Conservation (phyloP, 2,888 invertebrate genomes). For the Alsophila aescularia region DNA sequence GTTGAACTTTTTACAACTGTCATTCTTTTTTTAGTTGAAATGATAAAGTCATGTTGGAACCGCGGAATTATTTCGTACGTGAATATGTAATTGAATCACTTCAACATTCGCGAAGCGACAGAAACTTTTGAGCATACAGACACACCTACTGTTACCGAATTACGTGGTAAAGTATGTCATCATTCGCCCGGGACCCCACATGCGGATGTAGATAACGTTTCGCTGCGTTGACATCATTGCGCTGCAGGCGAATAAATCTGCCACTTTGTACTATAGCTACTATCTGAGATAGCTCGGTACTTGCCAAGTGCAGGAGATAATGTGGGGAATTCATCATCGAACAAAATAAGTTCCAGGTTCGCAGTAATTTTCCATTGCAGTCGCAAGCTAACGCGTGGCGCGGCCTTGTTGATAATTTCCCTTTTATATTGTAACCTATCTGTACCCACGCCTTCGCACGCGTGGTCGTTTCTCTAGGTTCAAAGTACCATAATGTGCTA, state of each 20-base stretch:
- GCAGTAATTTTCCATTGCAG: constrained; percentile 21
- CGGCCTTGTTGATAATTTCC: too few species aligned
- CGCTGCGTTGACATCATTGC: constrained; percentile 67
- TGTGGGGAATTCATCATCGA: constrained; percentile 27
- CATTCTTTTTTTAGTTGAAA: too few species aligned
- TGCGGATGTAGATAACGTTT: constrained; percentile 76
- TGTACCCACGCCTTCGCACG: too few species aligned
- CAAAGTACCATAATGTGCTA: too few species aligned
- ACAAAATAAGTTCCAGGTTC: not conserved
- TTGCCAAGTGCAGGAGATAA: constrained; percentile 12
- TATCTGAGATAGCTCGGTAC: too few species aligned
- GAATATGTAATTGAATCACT: not conserved
- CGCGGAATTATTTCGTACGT: too few species aligned
- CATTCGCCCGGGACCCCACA: constrained; percentile 47
- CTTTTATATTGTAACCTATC: too few species aligned
- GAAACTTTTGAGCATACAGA: not conserved
- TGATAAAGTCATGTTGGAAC: too few species aligned
- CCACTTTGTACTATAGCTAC: not conserved
- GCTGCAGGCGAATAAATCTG: constrained; percentile 33
- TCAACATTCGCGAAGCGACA: not conserved
- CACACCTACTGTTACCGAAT: constrained; percentile 7
- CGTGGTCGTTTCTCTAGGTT: too few species aligned
- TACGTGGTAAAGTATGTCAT: constrained; percentile 39
- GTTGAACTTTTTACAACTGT: not conserved
- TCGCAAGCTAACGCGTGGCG: too few species aligned